Percentiles rank a stretch among this genome's conserved stretches.
These are phyloP conservation scores for Cyphotilapia sp. DNA, from an alignment of 2,113 vertebrate genomes.

Conservation along the genomic window DNA sequence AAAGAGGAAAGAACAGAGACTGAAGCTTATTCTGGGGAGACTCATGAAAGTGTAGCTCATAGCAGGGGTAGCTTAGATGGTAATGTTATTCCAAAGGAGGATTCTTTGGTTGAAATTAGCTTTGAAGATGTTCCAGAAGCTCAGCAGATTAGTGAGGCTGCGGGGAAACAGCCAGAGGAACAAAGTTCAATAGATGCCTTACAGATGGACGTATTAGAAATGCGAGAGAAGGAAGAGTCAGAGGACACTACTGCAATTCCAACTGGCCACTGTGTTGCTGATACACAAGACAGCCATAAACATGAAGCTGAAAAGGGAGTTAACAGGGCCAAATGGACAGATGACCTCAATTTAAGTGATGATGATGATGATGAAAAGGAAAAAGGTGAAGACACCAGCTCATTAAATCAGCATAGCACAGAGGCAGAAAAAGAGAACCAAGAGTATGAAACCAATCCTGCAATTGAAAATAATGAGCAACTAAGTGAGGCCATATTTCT, in stretches of 20 bases:
- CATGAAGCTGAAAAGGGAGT: background rate
- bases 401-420: background rate
- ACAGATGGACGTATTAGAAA: background rate
- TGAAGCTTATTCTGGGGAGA: background rate
- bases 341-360: background rate
- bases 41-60: background rate
- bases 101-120: conserved; percentile 40
- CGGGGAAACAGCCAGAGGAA: background rate
- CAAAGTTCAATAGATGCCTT: background rate
- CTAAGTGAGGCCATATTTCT: background rate
- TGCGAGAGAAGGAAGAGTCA: background rate
- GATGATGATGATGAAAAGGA: conserved; percentile 14
- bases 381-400: background rate
- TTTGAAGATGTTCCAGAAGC: conserved; percentile 47
- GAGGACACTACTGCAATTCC: background rate
- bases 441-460: background rate
- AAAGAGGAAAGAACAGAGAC: background rate
- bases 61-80: background rate
- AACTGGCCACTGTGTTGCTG: background rate
- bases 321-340: background rate
- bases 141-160: background rate
- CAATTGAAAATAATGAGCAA: background rate
- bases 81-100: background rate
- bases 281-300: background rate
- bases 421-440: background rate